Conservation (phyloP, 2,888 invertebrate genomes). For the Stomorhina lunata region DNA sequence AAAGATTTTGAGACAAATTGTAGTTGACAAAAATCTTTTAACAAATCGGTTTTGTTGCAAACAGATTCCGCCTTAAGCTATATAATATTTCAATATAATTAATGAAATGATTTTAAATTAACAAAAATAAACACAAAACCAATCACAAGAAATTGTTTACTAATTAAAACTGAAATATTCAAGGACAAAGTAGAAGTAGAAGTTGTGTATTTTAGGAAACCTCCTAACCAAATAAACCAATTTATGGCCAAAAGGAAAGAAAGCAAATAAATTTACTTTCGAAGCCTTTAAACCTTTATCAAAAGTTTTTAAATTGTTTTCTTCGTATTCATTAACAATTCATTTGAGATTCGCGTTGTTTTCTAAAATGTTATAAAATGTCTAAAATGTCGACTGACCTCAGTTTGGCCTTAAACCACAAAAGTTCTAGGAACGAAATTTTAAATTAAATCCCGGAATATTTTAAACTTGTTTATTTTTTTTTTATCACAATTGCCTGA, state of each 20-base stretch:
- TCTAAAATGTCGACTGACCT: too few relatives aligned
- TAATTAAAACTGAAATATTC: neutral
- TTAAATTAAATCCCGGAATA: constrained; percentile 9
- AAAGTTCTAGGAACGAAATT: constrained; percentile 11
- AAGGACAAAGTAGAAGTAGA: neutral
- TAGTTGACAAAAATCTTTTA: neutral
- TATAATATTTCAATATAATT: constrained; percentile 21
- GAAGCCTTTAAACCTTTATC: neutral
- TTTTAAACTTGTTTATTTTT: neutral
- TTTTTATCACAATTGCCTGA: neutral
- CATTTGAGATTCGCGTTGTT: too few relatives aligned
- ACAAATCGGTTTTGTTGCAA: constrained; percentile 1
- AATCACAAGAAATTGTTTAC: constrained; percentile 5
- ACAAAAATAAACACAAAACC: constrained; percentile 1
- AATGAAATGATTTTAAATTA: constrained; percentile 1
- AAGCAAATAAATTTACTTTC: neutral
- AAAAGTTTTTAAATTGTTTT: constrained; percentile 11
- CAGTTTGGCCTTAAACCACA: constrained; percentile 12
- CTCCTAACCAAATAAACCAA: neutral
- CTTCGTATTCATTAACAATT: constrained; percentile 2
- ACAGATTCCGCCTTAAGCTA: neutral
- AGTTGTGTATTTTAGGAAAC: too few relatives aligned
- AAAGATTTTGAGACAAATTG: neutral
- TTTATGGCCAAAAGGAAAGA: neutral
- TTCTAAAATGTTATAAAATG: neutral